Conservation (phyloP, 2,113 vertebrate species). For the Cottus gobio region DNA sequence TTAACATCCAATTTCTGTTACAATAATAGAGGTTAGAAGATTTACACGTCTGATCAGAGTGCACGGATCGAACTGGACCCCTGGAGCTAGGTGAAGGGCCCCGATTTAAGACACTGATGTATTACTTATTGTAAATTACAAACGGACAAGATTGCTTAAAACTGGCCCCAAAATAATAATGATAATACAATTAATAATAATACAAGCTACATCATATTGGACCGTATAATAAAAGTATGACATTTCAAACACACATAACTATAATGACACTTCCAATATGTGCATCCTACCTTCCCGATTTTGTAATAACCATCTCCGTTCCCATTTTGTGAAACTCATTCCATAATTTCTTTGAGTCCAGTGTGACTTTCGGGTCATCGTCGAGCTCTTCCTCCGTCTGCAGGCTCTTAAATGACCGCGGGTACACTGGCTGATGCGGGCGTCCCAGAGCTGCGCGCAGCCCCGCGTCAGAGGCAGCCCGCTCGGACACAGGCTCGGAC, state of each 20-base stretch:
- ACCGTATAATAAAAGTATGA: not conserved
- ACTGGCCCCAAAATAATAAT: not conserved
- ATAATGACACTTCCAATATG: not conserved
- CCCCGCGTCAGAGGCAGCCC: conserved; percentile 83
- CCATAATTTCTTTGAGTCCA: conserved; percentile 96
- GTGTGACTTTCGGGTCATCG: conserved; percentile 94
- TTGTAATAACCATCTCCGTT: conserved; percentile 99
- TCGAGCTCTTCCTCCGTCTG: conserved; percentile 88
- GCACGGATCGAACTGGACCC: not conserved
- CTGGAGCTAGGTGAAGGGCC: not conserved
- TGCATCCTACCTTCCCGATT: conserved; percentile 89
- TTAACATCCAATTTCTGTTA: too few species aligned
- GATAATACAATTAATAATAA: not conserved
- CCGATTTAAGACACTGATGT: not conserved
- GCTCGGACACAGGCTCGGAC: conserved; percentile 86
- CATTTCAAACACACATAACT: not conserved
- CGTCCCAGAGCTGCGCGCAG: conserved; percentile 88
- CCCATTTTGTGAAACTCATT: conserved; percentile 96
- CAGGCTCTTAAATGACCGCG: conserved; percentile 84
- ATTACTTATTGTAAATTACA: not conserved
- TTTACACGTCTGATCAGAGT: not conserved
- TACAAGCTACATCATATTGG: not conserved
- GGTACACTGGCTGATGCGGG: conserved; percentile 85
- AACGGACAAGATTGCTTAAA: not conserved
- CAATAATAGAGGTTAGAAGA: not conserved